Percentiles rank a stretch among this genome's conserved stretches.
Conservation (phyloP, 1,140 invertebrate genomes). For the Phocides pigmalion region DNA sequence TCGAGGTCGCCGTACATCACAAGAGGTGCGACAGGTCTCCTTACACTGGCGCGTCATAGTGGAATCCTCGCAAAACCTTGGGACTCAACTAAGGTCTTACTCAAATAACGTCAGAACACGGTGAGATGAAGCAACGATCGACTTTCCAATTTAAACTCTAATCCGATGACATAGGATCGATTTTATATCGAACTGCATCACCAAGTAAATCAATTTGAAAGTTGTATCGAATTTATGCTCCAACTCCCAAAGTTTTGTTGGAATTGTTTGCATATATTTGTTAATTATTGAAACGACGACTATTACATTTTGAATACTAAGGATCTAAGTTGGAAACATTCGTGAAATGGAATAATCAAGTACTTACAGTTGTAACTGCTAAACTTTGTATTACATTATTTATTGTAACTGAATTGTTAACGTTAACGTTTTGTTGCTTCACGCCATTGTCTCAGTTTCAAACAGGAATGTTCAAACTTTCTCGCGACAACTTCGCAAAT, state of each 20-base stretch:
- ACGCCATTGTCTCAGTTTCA: conserved; percentile 21
- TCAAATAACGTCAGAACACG: conserved; percentile 48
- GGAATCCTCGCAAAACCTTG: conserved; percentile 56
- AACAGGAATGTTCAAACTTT: conserved; percentile 13
- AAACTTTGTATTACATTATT: conserved; percentile 28
- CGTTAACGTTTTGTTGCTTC: conserved; percentile 20
- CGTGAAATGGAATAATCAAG: conserved; percentile 28
- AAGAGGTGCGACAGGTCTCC: conserved; percentile 41
- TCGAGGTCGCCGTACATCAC: conserved; percentile 33
- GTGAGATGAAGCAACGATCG: conserved; percentile 32
- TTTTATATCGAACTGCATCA: conserved; percentile 34
- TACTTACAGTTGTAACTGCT: conserved; percentile 23
- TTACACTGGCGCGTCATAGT: conserved; percentile 42
- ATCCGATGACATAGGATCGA: conserved; percentile 29
- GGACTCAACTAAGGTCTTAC: conserved; percentile 43
- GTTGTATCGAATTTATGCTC: conserved; percentile 48
- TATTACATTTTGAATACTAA: conserved; percentile 46
- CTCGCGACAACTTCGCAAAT: conserved; percentile 1
- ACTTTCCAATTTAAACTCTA: conserved; percentile 44
- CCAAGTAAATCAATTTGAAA: conserved; percentile 56
- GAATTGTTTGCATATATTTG: conserved; percentile 53
- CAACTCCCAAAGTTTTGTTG: conserved; percentile 45
- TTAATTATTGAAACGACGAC: conserved; percentile 46
- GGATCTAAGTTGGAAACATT: conserved; percentile 28
- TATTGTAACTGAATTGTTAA: conserved; percentile 25